phyloP scores from a whole-genome alignment of 2,113 vertebrate genomes.

The Zootoca vivipara region DNA sequence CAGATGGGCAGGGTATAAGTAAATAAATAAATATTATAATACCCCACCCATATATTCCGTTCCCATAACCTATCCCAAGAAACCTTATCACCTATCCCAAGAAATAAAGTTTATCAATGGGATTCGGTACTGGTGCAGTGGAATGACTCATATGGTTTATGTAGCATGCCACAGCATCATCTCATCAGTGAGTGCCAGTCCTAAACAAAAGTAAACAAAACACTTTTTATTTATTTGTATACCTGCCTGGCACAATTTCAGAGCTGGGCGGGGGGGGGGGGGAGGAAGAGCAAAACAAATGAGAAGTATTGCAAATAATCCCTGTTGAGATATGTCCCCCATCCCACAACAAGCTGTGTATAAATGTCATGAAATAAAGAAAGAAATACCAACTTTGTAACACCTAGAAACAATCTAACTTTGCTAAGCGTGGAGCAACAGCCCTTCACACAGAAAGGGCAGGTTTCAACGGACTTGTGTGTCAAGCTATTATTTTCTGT shows the following conservation, averaged over 20 bases:
- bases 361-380: no score
- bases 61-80: no score
- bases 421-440: not conserved
- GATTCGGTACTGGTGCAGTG: not conserved
- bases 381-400: not conserved
- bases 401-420: not conserved
- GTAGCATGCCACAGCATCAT: no score
- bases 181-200: not conserved
- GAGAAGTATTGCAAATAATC: not conserved
- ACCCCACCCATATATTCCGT: no score
- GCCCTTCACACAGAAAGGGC: not conserved
- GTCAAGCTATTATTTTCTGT: not conserved
- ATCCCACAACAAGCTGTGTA: no score
- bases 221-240: not conserved
- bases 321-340: not conserved
- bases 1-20: no score
- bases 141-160: not conserved
- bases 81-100: no score
- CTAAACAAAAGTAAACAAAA: not conserved
- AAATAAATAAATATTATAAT: not conserved
- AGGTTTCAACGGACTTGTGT: not conserved
- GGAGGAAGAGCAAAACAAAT: not conserved
- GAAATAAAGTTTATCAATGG: not conserved
- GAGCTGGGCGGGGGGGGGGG: not conserved
- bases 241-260: not conserved